A percentile compares a stretch with the other conserved stretches of the same genome.
These are phyloP conservation scores for Pyrgus malvae DNA, from an alignment of 2,888 invertebrate species.

Conservation along the genomic window DNA sequence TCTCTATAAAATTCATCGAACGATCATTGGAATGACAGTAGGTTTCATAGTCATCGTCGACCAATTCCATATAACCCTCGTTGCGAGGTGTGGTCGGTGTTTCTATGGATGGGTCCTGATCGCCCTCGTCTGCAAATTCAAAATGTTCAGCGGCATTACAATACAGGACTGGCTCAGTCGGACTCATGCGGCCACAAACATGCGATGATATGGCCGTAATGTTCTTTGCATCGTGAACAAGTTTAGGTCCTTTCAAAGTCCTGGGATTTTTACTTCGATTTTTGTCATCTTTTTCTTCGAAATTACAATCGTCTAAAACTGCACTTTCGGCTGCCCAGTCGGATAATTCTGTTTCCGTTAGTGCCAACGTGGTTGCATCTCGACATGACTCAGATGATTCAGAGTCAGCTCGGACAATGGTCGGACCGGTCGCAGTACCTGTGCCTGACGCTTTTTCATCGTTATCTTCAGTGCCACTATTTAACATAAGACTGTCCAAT, in stretches of 20 bases:
- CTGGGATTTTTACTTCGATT: slow-evolving; percentile 59
- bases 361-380: slow-evolving; percentile 86
- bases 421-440: slow-evolving; percentile 64
- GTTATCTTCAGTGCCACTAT: slow-evolving; percentile 48
- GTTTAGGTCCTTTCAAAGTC: slow-evolving; percentile 60
- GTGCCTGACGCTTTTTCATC: slow-evolving; percentile 55
- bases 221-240: slow-evolving; percentile 67
- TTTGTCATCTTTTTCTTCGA: slow-evolving; percentile 59
- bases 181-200: slow-evolving; percentile 67
- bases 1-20: slow-evolving; percentile 82
- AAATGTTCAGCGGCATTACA: slow-evolving; percentile 87
- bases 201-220: slow-evolving; percentile 62
- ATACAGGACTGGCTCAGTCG: slow-evolving; percentile 54
- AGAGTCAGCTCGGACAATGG: slow-evolving; percentile 64
- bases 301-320: slow-evolving; percentile 87
- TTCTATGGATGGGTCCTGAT: slow-evolving; percentile 88
- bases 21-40: slow-evolving; percentile 69
- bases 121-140: slow-evolving; percentile 93
- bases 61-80: slow-evolving; percentile 70
- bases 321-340: slow-evolving; percentile 94
- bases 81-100: slow-evolving; percentile 60
- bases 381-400: slow-evolving; percentile 86
- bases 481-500: slow-evolving; percentile 82
- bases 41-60: slow-evolving; percentile 67
- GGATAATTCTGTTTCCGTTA: slow-evolving; percentile 93